Base-by-base conservation (phyloP, 1,140 invertebrate genomes). In the Archivesica marissinica region DNA sequence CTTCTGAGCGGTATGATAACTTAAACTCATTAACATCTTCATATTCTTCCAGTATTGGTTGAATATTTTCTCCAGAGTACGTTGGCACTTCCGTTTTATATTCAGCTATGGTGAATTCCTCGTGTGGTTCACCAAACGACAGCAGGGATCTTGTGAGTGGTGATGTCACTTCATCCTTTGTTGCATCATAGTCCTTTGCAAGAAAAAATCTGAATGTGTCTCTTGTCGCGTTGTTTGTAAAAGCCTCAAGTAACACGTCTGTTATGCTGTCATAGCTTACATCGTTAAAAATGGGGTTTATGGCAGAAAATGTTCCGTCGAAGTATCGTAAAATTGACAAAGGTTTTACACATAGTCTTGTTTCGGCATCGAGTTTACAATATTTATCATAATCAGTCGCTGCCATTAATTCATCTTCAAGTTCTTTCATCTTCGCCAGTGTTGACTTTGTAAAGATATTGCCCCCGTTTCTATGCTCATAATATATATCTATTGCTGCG, bases 231-330 rank as follows among this genome's bases (percentile, higher is more conserved):
- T 81, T 66, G 66, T 78, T 68, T 6, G 35, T 85, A 33, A 13
- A 70, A 2, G 85, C 87, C 15, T 59, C 52, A 44, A 81, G 64
- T 15, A 87, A 23, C 20, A 88, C 87, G 15, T 6, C 33, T 0
- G 33, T 13, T 47, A 88, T 82, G 35, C 85, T 87, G 11, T 70
- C 61, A 54, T 85, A 88, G 25, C 74, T 47, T 7, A 61, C 9
- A 52, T 88, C 85, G 59, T 66, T 88, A 54, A 88, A 88, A 20
- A 81, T 64, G 33, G 85, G 68, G 74, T 77, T 35, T 13, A 83
- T 11, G 20, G 25, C 13, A 4, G 54, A 1, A 74, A 79, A 85
- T 1, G 87, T 88, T 23, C 87, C 87, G 56, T 88, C 87, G 54
- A 88, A 88, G 41, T 81, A 87, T 30, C 86, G 64, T 4, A 87